phyloP scores from a whole-genome alignment of 1,140 invertebrate species.

The Drosophila bocqueti region DNA sequence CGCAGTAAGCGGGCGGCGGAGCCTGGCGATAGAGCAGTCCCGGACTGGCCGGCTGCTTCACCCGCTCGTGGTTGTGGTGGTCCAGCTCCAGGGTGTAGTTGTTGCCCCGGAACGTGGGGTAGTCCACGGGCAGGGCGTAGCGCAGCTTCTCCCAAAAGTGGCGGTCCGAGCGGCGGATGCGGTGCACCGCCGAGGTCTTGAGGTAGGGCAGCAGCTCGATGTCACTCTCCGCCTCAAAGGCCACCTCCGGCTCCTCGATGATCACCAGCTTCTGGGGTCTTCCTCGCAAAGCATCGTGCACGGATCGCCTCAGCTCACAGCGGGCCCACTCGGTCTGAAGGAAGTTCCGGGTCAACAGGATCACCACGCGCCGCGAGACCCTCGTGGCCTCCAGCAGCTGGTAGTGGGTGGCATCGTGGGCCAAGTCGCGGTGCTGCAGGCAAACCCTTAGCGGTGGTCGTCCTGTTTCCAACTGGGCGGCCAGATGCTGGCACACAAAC shows the following conservation, averaged over 20 bases:
- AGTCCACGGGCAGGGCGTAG: slow-evolving; percentile 92
- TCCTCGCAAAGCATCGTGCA: slow-evolving; percentile 93
- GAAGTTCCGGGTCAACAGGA: slow-evolving; percentile 93
- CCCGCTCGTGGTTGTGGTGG: slow-evolving; percentile 86
- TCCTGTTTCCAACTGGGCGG: slow-evolving; percentile 92
- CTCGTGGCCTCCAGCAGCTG: slow-evolving; percentile 94
- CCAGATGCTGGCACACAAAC: slow-evolving; percentile 93
- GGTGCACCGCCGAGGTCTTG: slow-evolving; percentile 93
- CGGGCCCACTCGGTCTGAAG: slow-evolving; percentile 94
- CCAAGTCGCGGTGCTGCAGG: slow-evolving; percentile 93
- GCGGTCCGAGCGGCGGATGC: slow-evolving; percentile 94
- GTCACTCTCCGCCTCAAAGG: slow-evolving; percentile 91
- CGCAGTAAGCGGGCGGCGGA: slow-evolving; percentile 85
- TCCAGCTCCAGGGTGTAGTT: slow-evolving; percentile 86
- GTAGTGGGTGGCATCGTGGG: slow-evolving; percentile 87
- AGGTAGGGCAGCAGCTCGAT: slow-evolving; percentile 94
- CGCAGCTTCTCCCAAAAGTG: slow-evolving; percentile 96
- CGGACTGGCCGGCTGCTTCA: slow-evolving; percentile 87
- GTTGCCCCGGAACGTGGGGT: slow-evolving; percentile 87
- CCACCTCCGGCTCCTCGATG: slow-evolving; percentile 91
- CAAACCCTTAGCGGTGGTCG: slow-evolving; percentile 91
- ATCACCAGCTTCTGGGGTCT: slow-evolving; percentile 93
- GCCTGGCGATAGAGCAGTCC: slow-evolving; percentile 82
- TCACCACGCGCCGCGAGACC: slow-evolving; percentile 91
- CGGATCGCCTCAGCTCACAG: slow-evolving; percentile 91